phyloP scores from a whole-genome alignment of 1,140 invertebrate species.

The Zaprionus davidi region DNA sequence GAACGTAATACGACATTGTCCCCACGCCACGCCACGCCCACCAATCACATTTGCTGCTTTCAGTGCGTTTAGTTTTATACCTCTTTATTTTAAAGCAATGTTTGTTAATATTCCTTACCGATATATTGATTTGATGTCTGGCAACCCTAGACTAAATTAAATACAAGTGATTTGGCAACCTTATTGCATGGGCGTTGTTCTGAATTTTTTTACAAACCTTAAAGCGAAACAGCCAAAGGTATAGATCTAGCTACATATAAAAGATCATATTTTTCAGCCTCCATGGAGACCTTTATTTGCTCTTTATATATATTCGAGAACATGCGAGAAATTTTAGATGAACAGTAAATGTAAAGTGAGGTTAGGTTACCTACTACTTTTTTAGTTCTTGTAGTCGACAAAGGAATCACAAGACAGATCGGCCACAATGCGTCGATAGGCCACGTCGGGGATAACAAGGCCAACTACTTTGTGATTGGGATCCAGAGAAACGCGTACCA shows the following conservation, averaged over 20 bases:
- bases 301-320: neutral
- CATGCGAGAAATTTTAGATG: neutral
- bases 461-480: neutral
- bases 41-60: neutral
- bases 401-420: neutral
- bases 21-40: slow-evolving; percentile 2
- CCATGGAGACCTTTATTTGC: neutral
- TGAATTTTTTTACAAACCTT: too few species aligned
- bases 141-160: too few species aligned
- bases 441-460: neutral
- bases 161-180: too few species aligned
- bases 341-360: neutral
- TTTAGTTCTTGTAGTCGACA: neutral
- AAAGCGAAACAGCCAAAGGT: too few species aligned
- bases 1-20: neutral
- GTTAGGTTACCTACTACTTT: neutral
- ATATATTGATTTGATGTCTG: too few species aligned
- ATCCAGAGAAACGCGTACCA: neutral
- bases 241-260: too few species aligned
- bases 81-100: neutral
- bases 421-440: neutral
- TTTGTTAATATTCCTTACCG: too few species aligned
- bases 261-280: neutral
- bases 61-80: slow-evolving; percentile 21
- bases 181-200: too few species aligned